These are phyloP conservation scores for Pyrrhosoma nymphula DNA, from an alignment of 2,888 invertebrate species.

Conservation along the genomic window DNA sequence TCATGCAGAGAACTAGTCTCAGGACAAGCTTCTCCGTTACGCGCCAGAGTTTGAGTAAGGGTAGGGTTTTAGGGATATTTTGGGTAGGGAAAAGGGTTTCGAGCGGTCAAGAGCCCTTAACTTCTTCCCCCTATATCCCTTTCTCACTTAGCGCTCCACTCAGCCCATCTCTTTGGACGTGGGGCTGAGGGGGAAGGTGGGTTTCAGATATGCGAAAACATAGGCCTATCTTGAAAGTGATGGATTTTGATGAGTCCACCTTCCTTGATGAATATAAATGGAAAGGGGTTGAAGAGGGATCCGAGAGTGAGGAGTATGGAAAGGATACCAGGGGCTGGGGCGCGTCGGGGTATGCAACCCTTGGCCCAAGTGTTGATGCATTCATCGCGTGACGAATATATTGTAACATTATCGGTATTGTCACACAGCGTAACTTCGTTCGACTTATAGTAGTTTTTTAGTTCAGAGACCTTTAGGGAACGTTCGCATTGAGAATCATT, in stretches of 20 bases:
- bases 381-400: no score
- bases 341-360: background rate
- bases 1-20: no score
- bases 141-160: background rate
- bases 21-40: no score
- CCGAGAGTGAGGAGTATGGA: background rate
- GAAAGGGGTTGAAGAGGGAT: background rate
- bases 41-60: background rate
- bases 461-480: no score
- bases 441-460: no score
- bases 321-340: background rate
- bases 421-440: no score
- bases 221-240: background rate
- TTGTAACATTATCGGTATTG: no score
- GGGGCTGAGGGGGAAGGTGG: background rate
- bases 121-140: background rate
- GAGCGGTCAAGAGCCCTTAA: background rate
- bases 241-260: conserved; percentile 7
- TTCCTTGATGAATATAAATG: background rate
- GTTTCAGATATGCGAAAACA: background rate
- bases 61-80: background rate
- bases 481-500: no score
- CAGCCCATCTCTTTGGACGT: background rate
- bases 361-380: background rate
- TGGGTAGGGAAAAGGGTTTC: background rate